Conservation (phyloP, 1,140 invertebrate genomes). For the Acromyrmex heyeri region DNA sequence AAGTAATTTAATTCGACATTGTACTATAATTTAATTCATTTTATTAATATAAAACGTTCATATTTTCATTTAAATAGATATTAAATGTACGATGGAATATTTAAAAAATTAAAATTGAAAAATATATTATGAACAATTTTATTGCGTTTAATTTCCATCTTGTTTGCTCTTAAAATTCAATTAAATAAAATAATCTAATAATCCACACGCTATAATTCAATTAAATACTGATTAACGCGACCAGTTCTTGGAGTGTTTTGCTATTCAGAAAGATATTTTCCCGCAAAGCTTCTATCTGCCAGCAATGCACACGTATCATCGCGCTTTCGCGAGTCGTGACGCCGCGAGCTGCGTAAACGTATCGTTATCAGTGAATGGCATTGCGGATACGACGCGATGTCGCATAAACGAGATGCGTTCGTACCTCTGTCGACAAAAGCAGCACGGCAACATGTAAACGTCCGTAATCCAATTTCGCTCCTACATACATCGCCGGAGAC, state of each 20-base stretch:
- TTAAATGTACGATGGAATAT: neutral
- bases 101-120: neutral
- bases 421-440: neutral
- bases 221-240: neutral
- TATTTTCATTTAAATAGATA: neutral
- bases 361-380: conserved; percentile 24
- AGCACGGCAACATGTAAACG: conserved; percentile 23
- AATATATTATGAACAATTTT: neutral
- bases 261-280: neutral
- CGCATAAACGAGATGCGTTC: conserved; percentile 27
- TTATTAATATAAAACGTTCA: neutral
- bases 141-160: neutral
- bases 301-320: neutral
- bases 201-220: neutral
- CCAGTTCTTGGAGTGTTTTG: neutral
- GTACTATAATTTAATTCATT: neutral
- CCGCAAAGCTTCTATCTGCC: neutral
- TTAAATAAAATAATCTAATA: neutral
- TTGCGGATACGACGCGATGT: no score
- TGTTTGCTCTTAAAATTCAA: neutral
- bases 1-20: neutral
- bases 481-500: conserved; percentile 14
- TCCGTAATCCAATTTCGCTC: conserved; percentile 55
- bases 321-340: neutral
- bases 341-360: neutral